Evolutionary conservation across 2,113 vertebrate genomes (phyloP), one percentile per base, ranked within the genome.

Genomic region (Aspiorhynchus laticeps): DNA sequence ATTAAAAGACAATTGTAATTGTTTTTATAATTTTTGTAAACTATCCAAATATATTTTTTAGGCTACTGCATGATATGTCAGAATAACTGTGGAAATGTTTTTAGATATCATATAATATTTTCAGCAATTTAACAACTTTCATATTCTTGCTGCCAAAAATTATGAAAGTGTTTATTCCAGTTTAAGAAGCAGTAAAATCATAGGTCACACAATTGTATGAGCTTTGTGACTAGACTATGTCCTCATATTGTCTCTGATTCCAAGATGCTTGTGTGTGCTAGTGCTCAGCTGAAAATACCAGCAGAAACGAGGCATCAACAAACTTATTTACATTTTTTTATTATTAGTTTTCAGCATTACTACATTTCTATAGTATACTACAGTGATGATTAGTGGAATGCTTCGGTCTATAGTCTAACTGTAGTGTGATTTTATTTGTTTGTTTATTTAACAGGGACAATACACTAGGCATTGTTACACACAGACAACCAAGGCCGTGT

Each of bases 221-320:
- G 7, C 17, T 78, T 51, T 77, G 75, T 51, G 4, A 51, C 28
- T 17, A 31, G 14, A 31, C 48, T 51, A 51, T 51, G 75, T 77
- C 43, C 75, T 77, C n/a, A 11, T 31, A 10, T 77, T 51, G 43
- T 46, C 75, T 77, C 15, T 48, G 15, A 77, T 31, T 77, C 46
- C 28, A 48, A 78, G 26, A 53, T 77, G 15, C 26, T 77, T 77
- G 26, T 77, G 74, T 77, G 65, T 77, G 75, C 7, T 77, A 77
- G n/a, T 26, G 26, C 15, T 53, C 26, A 31, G 48, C 53, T 33
- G 31, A 15, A 56, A 78, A 78, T 53, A 51, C 28, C 46, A 31
- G 28, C 28, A 7, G 5, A 38, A 26, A 31, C 1, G 14, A 26
- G 46, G 43, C 43, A 84, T 36, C 17, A 38, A 38, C 8, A 36